phyloP scores from a whole-genome alignment of 2,888 invertebrate species.

The Cryptocephalus primarius region DNA sequence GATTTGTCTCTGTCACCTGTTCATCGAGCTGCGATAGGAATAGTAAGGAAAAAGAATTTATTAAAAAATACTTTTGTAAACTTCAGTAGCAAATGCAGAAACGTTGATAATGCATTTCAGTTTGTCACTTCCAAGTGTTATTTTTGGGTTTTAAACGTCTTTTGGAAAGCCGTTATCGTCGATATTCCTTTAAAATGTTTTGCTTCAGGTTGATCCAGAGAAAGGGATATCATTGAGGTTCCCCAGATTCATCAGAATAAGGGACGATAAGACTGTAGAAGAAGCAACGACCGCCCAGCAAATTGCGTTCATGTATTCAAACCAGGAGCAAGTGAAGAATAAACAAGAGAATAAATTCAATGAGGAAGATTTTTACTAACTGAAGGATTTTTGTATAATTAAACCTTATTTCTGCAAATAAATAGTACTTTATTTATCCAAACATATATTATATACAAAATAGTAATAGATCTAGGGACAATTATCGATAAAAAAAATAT shows the following conservation, averaged over 20 bases:
- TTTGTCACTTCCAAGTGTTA: too few relatives aligned
- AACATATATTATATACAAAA: too few relatives aligned
- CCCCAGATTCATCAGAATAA: constrained; percentile 80
- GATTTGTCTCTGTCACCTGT: constrained; percentile 94
- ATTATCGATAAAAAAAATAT: too few relatives aligned
- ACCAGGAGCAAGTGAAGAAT: constrained; percentile 84
- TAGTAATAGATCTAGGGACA: too few relatives aligned
- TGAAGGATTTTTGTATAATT: too few relatives aligned
- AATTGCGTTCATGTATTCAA: constrained; percentile 81
- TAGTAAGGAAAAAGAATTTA: constrained; percentile 55
- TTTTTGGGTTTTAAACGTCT: not conserved
- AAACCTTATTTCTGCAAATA: too few relatives aligned
- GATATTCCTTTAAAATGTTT: too few relatives aligned
- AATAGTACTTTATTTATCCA: too few relatives aligned
- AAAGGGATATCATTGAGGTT: constrained; percentile 93
- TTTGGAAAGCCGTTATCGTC: not conserved
- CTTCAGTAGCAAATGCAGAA: not conserved
- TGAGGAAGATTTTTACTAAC: constrained; percentile 55
- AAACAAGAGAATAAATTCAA: constrained; percentile 31
- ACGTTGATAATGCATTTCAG: not conserved
- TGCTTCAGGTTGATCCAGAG: constrained; percentile 61
- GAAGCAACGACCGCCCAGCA: constrained; percentile 86
- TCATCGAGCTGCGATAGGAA: constrained; percentile 79
- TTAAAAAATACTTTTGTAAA: constrained; percentile 2
- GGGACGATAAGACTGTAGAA: constrained; percentile 88